Conservation (phyloP, 92 coral and sea anemone species). For the Muricea muricata region DNA sequence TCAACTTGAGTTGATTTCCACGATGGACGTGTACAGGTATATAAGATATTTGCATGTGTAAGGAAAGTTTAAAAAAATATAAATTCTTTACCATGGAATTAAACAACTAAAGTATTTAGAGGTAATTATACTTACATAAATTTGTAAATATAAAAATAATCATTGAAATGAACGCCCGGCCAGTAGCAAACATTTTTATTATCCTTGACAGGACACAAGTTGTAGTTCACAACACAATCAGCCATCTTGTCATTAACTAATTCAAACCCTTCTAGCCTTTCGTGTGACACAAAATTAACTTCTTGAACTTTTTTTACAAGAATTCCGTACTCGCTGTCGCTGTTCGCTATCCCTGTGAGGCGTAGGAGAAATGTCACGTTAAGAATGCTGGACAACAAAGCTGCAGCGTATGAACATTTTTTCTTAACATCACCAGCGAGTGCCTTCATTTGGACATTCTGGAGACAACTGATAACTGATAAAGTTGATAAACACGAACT, state of each 20-base stretch:
- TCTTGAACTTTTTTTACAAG: conserved; percentile 1
- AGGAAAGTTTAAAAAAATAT: no score
- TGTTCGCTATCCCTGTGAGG: not conserved
- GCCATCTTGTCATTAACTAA: not conserved
- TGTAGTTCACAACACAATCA: conserved; percentile 1
- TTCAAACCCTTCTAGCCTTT: not conserved
- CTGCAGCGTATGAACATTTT: conserved; percentile 11
- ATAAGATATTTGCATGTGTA: no score
- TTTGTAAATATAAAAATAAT: no score
- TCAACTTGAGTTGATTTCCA: no score
- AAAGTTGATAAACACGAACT: not conserved
- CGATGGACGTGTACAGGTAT: no score
- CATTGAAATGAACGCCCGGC: not conserved
- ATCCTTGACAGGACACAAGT: conserved; percentile 15
- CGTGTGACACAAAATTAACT: not conserved
- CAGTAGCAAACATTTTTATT: not conserved
- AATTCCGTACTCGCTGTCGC: not conserved
- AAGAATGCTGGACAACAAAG: conserved; percentile 1
- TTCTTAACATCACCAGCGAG: conserved; percentile 5
- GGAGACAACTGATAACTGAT: conserved; percentile 14
- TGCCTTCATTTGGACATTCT: conserved; percentile 3
- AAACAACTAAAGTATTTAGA: no score
- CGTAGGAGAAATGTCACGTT: not conserved
- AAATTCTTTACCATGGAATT: no score
- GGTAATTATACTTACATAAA: no score